Base-by-base conservation (phyloP, 2,888 invertebrate genomes). In the Amblyjoppa proteus region DNA sequence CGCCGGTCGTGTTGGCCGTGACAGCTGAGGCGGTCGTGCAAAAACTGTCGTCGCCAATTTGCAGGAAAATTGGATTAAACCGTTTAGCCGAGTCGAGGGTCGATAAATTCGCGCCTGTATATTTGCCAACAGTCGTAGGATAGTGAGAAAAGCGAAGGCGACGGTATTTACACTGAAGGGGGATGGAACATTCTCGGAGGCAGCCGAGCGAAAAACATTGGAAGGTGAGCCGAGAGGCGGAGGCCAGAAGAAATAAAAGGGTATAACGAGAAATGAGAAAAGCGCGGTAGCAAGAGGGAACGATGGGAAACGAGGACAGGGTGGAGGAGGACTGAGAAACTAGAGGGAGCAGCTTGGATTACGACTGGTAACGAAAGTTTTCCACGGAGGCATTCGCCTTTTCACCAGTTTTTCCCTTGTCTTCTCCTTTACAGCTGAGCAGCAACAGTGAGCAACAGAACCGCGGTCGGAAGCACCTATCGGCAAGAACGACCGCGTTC, bases 11-110 rank as follows among this genome's bases (percentile, higher is more conserved):
- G 80, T 81, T 70, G 49, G 75, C 20, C 53, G 58, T 51, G 69
- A 70, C 70, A 83, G 79, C 80, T 81, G 84, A 85, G 85, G 77
- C 79, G 66, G 73, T 87, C 81, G 80, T 81, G 85, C 80, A 88
- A 88, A 88, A 88, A 88, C 87, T 87, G 88, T 88, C 87, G 87
- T 87, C 87, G 85, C 87, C 89, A 89, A 88, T 89, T 89, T 87
- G 89, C 69, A 88, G 87, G 89, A 87, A 89, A 89, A 89, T 89
- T 89, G 89, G 89, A 89, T 89, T 89, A 88, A 87, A 87, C 87
- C 87, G 89, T 88, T 89, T 89, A 89, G 83, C 83, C 71, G 77
- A 80, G 85, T 69, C 76, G 84, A 87, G 85, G 87, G 84, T 88
- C 88, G 88, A 89, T 89, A 89, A 89, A 89, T 89, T 89, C 76